These are phyloP conservation scores for Rhegmatorhina hoffmannsi DNA, from an alignment of 2,113 vertebrate species.

Conservation along the genomic window DNA sequence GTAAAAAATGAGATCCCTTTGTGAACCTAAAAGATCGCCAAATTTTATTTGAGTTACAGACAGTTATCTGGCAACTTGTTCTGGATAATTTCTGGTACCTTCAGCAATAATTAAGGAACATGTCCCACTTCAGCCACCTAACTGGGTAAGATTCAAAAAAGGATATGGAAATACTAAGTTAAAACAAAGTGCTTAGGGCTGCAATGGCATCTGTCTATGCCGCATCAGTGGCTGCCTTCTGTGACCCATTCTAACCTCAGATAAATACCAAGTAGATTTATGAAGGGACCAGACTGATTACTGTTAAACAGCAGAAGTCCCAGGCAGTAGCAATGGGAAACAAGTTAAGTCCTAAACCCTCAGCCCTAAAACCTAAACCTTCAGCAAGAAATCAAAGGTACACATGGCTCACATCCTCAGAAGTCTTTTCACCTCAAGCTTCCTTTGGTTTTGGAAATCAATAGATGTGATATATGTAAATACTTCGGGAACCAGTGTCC, in stretches of 20 bases:
- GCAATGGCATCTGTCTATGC: neutral
- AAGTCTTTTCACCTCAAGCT: neutral
- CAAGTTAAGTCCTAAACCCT: neutral
- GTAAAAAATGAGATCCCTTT: slow-evolving; percentile 67
- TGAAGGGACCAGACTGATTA: neutral
- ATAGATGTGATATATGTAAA: neutral
- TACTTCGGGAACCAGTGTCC: neutral
- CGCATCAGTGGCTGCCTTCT: neutral
- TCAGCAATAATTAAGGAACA: neutral
- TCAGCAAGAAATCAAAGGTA: neutral
- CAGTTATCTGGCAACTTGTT: neutral
- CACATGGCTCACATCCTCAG: neutral
- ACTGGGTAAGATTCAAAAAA: neutral
- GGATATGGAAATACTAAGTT: neutral
- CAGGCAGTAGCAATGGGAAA: neutral
- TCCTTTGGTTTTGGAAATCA: slow-evolving; percentile 1
- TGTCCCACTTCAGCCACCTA: neutral
- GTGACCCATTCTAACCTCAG: neutral
- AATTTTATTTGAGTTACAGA: slow-evolving; percentile 60
- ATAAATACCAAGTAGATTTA: neutral
- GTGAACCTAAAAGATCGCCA: slow-evolving; percentile 36
- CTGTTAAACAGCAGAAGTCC: neutral
- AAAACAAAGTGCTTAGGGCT: neutral
- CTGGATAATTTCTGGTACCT: neutral
- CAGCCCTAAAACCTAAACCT: neutral